Base-by-base conservation (phyloP, 2,113 vertebrate species). In the Xerus inauris region DNA sequence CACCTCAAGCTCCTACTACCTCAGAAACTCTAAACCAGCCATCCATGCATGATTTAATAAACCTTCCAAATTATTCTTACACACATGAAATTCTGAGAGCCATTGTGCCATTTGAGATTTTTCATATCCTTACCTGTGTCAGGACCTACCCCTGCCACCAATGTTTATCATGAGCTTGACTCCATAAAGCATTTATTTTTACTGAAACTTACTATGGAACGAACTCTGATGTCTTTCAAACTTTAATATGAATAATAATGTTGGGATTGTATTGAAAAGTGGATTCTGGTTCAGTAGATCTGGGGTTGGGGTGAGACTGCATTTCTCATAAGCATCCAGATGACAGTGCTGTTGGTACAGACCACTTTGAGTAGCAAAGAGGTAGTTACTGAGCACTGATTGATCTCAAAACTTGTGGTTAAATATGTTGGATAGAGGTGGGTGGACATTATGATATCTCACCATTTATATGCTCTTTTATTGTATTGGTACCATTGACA, bases 131-230 rank as follows among this genome's bases (percentile, higher is more conserved):
- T 62, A 49, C 8, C 11, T 35, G 4, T 0, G 1, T 83, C 14
- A 57, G 7, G 38, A 24, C 76, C 9, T 87, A 71, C 73, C 54
- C 20, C 20, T 10, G 72, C 26, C 16, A 35, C 0, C 20, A 81
- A 35, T 79, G 80, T 92, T 90, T 65, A 64, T 35, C 45, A 71
- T 16, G 62, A 94, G 9, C 6, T 30, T 88, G 45, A 84, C 13
- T 81, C 5, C 38, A 80, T 32, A 71, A 47, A 69, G 12, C 47
- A 84, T 64, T 71, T 91, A 59, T 38, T 89, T 94, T 94, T 67
- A 71, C 10, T n/a, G 1, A 79, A 71, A 91, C 7, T 76, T 84
- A 38, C 0, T 65, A 65, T 54, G 22, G 26, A 83, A 49, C 69
- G 24, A 1, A 26, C 69, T 13, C 69, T 13, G 6, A 3, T 79